Evolutionary conservation across 2,888 invertebrate species (phyloP).

Genomic region (Carterocephalus palaemon): DNA sequence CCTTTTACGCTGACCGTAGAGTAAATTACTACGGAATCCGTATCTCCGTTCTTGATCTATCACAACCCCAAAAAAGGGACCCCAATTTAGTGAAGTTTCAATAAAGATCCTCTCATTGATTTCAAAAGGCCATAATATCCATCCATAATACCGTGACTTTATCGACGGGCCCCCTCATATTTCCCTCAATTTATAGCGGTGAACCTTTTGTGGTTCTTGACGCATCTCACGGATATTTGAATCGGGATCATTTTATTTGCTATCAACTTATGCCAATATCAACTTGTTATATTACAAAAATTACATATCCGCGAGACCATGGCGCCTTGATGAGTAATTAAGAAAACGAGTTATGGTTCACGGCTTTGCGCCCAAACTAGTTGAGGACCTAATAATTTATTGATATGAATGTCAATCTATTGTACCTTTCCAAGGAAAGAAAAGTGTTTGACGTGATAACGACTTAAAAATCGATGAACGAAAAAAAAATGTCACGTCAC

Average conservation of each 20-base stretch:
- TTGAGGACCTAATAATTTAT: too few relatives aligned
- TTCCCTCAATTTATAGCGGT: conserved; percentile 61
- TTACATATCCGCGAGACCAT: too few relatives aligned
- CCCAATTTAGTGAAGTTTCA: conserved; percentile 57
- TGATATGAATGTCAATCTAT: too few relatives aligned
- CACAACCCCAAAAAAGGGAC: conserved; percentile 26
- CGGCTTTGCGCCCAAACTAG: too few relatives aligned
- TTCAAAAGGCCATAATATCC: conserved; percentile 59
- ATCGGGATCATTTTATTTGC: conserved; percentile 23
- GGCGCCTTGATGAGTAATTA: too few relatives aligned
- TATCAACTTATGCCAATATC: conserved; percentile 17
- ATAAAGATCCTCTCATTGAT: conserved; percentile 63
- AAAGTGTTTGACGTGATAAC: too few relatives aligned
- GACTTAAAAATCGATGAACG: too few relatives aligned
- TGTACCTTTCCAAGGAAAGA: too few relatives aligned
- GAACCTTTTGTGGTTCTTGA: conserved; percentile 52
- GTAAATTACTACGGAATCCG: conserved; percentile 13
- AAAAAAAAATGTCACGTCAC: too few relatives aligned
- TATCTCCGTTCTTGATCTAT: conserved; percentile 21
- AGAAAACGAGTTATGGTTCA: too few relatives aligned
- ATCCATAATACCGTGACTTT: conserved; percentile 49
- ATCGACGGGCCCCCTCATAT: conserved; percentile 53
- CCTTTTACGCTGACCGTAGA: conserved; percentile 3
- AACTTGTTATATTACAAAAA: too few relatives aligned
- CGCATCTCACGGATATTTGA: conserved; percentile 25